Evolutionary conservation across 2,888 invertebrate genomes (phyloP).

Genomic region (Antitype chi): DNA sequence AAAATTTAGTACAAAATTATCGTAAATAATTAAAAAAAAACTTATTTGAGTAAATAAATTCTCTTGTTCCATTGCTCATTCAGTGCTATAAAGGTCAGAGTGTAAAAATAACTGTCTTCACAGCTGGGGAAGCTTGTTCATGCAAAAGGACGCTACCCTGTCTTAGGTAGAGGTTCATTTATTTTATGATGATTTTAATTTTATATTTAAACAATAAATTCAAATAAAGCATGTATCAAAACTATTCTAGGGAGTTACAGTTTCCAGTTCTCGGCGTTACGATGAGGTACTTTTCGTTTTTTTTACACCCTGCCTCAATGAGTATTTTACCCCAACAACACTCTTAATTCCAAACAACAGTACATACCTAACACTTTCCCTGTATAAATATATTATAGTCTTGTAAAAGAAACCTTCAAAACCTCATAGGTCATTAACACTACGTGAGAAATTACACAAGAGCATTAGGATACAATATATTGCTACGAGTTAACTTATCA

Average conservation of each 20-base stretch:
- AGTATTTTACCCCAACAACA: slow-evolving; percentile 90
- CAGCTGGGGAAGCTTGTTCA: slow-evolving; percentile 60
- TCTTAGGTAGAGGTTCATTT: slow-evolving; percentile 63
- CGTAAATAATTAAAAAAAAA: slow-evolving; percentile 87
- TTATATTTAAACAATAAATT: slow-evolving; percentile 55
- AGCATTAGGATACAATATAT: slow-evolving; percentile 89
- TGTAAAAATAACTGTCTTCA: slow-evolving; percentile 84
- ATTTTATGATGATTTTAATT: slow-evolving; percentile 55
- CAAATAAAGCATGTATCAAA: slow-evolving; percentile 71
- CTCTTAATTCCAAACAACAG: slow-evolving; percentile 88
- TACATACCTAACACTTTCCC: slow-evolving; percentile 90
- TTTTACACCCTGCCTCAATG: slow-evolving; percentile 88
- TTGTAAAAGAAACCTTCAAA: slow-evolving; percentile 90
- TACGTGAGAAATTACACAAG: slow-evolving; percentile 90
- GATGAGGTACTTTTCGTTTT: slow-evolving; percentile 71
- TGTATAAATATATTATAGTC: slow-evolving; percentile 90
- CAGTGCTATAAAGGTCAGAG: slow-evolving; percentile 86
- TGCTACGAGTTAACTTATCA: slow-evolving; percentile 91
- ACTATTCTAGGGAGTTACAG: slow-evolving; percentile 70
- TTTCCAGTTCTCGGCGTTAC: slow-evolving; percentile 48
- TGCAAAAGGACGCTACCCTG: slow-evolving; percentile 69
- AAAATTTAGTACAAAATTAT: slow-evolving; percentile 86
- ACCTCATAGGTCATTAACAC: slow-evolving; percentile 90
- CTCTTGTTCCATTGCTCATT: slow-evolving; percentile 90
- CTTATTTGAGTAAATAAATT: slow-evolving; percentile 90